A percentile compares a stretch with the other conserved stretches of the same genome.
phyloP scores from a whole-genome alignment of 1,140 invertebrate genomes.

The Drosophila nikananu region DNA sequence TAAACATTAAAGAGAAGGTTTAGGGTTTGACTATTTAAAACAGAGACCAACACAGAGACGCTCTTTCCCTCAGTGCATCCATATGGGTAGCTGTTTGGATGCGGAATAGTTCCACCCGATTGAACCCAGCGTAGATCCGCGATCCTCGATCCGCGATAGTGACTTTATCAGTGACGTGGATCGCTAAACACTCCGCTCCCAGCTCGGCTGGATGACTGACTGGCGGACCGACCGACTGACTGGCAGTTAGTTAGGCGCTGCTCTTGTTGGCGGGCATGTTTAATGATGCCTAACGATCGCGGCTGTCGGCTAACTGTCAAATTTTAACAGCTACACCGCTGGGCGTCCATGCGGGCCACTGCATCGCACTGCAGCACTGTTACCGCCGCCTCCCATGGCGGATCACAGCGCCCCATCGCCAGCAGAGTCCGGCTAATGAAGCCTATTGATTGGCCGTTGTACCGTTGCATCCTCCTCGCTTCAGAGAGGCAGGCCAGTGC shows the following conservation, averaged over 20 bases:
- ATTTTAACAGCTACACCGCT: slow-evolving; percentile 63
- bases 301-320: slow-evolving; percentile 67
- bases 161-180: slow-evolving; percentile 56
- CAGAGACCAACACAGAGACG: not conserved
- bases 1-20: not conserved
- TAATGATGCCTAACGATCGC: slow-evolving; percentile 66
- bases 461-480: slow-evolving; percentile 33
- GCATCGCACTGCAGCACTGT: slow-evolving; percentile 9
- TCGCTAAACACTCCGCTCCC: slow-evolving; percentile 53
- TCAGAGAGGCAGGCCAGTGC: slow-evolving; percentile 11
- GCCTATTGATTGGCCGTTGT: slow-evolving; percentile 44
- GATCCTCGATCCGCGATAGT: slow-evolving; percentile 34
- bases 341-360: slow-evolving; percentile 49
- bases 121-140: slow-evolving; percentile 29
- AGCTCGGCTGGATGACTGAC: slow-evolving; percentile 13
- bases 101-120: slow-evolving; percentile 32
- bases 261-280: slow-evolving; percentile 57
- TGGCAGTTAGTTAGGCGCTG: slow-evolving; percentile 43
- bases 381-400: slow-evolving; percentile 44
- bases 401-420: slow-evolving; percentile 2
- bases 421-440: slow-evolving; percentile 47
- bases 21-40: not conserved
- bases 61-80: slow-evolving; percentile 9
- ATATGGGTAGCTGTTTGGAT: not conserved
- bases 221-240: slow-evolving; percentile 6